Base-by-base conservation (phyloP, 2,113 vertebrate genomes). In the Campylorhamphus procurvoides region DNA sequence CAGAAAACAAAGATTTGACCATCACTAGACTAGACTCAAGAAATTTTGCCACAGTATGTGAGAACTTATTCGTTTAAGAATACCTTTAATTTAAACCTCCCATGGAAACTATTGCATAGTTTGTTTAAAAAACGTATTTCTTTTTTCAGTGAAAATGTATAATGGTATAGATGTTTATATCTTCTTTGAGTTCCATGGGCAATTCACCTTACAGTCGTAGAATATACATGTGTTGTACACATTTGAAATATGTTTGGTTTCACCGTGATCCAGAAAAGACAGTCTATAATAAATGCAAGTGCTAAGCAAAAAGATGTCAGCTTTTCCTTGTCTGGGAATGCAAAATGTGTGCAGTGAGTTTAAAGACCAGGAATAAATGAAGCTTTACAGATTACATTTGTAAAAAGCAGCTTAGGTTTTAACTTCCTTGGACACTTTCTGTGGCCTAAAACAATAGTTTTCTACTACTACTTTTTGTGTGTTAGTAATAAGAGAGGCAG, bases 401-500 rank as follows among this genome's bases (percentile, higher is more conserved):
- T 20, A 62, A 83, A 88, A 71, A n/a, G 25, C 22, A 87, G 16
- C 17, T 75, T 60, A 71, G 14, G 11, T 63, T 90, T 89, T 66
- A 14, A 49, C 3, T 33, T 55, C 67, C 42, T 46, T 29, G 5
- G 25, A 35, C 4, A 20, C 60, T 73, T 85, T 73, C 14, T 52
- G 33, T 73, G 18, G 20, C 13, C 27, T 40, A 40, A 14, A 37
- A 14, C 6, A 68, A 35, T 42, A 3, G 7, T 55, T 63, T 78
- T 75, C 25, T 55, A 19, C 7, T 85, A 10, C n/a, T 67, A 53
- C 3, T 58, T 78, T 73, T 66, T 55, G 7, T 23, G 16, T 10
- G 5, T n/a, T 39, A 53, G 18, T 20, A 56, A 39, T 15, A 35
- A 66, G 6, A 40, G 12, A 14, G 50, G 4, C 0, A 0, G n/a